These are phyloP conservation scores for Natrix natrix DNA, from an alignment of 2,797 vertebrate genomes.

Conservation along the genomic window DNA sequence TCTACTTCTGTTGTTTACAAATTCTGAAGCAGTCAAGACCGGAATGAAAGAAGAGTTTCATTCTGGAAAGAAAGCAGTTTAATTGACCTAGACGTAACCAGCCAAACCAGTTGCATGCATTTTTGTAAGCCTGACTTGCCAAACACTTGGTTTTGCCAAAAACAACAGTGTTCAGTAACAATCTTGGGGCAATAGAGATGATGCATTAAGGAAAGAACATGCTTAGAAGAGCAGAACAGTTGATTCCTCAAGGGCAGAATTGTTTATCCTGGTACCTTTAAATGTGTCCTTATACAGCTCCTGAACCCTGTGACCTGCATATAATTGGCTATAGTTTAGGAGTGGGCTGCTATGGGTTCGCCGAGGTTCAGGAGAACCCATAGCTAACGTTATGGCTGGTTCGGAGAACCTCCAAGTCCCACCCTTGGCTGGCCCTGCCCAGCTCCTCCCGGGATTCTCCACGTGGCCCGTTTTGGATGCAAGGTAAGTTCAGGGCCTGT, in stretches of 20 bases:
- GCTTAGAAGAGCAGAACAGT: neutral
- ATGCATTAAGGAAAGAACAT: neutral
- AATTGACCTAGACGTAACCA: conserved; percentile 2
- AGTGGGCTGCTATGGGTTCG: no score
- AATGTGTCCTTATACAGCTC: neutral
- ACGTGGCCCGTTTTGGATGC: no score
- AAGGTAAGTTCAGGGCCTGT: no score
- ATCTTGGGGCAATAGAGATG: neutral
- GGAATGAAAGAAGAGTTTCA: neutral
- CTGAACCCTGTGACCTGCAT: neutral
- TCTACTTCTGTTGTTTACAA: neutral
- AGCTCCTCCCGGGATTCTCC: no score
- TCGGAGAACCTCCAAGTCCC: no score
- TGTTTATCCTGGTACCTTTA: neutral
- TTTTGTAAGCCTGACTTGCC: neutral
- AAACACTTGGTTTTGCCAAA: neutral
- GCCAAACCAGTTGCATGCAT: conserved; percentile 6
- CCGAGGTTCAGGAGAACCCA: no score
- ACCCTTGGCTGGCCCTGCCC: no score
- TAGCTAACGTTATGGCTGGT: no score
- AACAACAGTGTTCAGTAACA: neutral
- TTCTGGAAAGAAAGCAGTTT: conserved; percentile 2
- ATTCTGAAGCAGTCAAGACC: conserved; percentile 12
- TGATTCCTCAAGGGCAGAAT: neutral
- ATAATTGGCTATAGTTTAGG: neutral